Conservation (phyloP, 2,797 vertebrate genomes). For the Brachymystax lenok region DNA sequence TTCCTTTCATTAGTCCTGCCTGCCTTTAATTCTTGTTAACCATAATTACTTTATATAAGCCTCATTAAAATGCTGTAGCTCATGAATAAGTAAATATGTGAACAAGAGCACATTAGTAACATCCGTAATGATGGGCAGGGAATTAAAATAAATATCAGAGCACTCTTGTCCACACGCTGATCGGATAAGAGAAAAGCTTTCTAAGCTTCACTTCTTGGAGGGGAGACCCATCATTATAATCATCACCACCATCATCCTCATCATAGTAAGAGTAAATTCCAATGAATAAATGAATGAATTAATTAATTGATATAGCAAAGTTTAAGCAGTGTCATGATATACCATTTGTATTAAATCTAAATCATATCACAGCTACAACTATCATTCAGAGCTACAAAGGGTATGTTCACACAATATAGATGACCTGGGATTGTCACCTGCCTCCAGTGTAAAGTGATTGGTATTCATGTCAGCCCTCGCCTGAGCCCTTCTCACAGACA, state of each 20-base stretch:
- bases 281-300: background rate
- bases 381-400: background rate
- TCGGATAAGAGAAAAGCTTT: constrained; percentile 14
- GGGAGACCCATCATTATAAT: constrained; percentile 19
- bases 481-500: background rate
- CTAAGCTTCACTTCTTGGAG: too few relatives aligned
- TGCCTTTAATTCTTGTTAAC: constrained; percentile 55
- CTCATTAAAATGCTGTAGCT: constrained; percentile 49
- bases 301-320: background rate
- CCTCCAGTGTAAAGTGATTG: background rate
- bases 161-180: constrained; percentile 33
- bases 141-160: constrained; percentile 43
- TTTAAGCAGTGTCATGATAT: too few relatives aligned
- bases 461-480: background rate
- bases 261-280: background rate
- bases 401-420: background rate
- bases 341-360: too few relatives aligned
- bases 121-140: constrained; percentile 38
- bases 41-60: constrained; percentile 31
- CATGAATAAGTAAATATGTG: constrained; percentile 59
- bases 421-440: background rate
- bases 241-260: background rate
- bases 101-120: constrained; percentile 51
- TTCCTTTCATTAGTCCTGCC: constrained; percentile 10
- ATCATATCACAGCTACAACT: background rate